Percentiles rank a stretch among this genome's conserved stretches.
phyloP scores from a whole-genome alignment of 2,888 invertebrate genomes.

The Plusia festucae region DNA sequence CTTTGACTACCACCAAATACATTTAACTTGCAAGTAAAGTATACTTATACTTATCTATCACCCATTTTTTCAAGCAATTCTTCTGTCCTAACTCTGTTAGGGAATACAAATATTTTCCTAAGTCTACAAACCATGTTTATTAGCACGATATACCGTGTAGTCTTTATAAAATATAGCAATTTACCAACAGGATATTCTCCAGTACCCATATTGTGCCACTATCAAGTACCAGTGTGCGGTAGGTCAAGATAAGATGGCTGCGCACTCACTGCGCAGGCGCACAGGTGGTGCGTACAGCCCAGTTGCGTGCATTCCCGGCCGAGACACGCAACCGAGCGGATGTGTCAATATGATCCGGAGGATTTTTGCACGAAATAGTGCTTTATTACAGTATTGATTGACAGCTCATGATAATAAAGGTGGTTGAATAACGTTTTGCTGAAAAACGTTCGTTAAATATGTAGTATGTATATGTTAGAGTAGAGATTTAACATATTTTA shows the following conservation, averaged over 20 bases:
- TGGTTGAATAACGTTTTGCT: no score
- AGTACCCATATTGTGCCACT: slow-evolving; percentile 22
- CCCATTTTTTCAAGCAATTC: no score
- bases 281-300: slow-evolving; percentile 57
- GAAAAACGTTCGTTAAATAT: no score
- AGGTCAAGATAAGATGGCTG: slow-evolving; percentile 62
- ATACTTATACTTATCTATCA: no score
- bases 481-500: no score
- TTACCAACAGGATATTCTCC: not conserved
- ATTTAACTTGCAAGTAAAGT: not conserved
- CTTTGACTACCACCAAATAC: no score
- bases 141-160: no score
- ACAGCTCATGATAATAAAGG: slow-evolving; percentile 8
- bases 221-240: slow-evolving; percentile 48
- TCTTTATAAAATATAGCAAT: not conserved
- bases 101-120: no score
- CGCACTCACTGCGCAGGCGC: slow-evolving; percentile 44
- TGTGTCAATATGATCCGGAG: slow-evolving; percentile 57
- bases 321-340: slow-evolving; percentile 63
- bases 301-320: slow-evolving; percentile 51
- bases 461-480: no score
- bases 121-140: no score
- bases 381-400: slow-evolving; percentile 25
- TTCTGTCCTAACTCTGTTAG: no score
- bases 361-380: slow-evolving; percentile 48